Evolutionary conservation across 1,140 invertebrate genomes (phyloP), one percentile per base, ranked within the genome.

Genomic region (Drosophila prosaltans): DNA sequence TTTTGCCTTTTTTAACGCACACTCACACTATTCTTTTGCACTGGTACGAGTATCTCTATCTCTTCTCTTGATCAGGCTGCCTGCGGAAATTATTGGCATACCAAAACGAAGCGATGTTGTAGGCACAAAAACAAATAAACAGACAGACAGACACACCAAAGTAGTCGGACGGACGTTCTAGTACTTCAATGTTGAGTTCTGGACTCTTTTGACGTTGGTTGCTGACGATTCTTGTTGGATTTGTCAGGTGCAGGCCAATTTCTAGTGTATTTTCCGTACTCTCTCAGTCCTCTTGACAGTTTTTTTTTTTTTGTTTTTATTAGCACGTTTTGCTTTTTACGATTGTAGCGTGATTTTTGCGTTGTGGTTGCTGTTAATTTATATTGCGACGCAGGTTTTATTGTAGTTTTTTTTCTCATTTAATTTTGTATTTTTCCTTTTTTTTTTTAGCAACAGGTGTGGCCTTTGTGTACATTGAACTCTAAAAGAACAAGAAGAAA

Each of bases 311-410:
- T 85, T 81, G 72, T 48, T 86, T 86, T 88, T 82, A 88, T 86
- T 86, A 86, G 82, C 82, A 86, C 83, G 82, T 86, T 88, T 86
- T 69, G 72, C 55, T 61, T 84, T 51, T 88, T 88, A 88, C 80
- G 83, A 80, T 88, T 71, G 84, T 80, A 80, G 84, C 83, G 84
- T 88, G 83, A 88, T 88, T 86, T 86, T 59, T 83, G 68, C 62
- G 74, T 68, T 81, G 63, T 78, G 61, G n/a, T 41, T 60, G 70
- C 65, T 72, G 55, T 75, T 76, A 69, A 79, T 78, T 74, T 69
- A 78, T 73, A 90, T 70, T 88, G 80, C 84, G 84, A 61, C 84
- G 78, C 84, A 89, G 85, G 30, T 75, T 75, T 74, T 72, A 72
- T 77, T 78, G 68, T 76, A 79, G 58, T 82, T 72, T 69, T 80